These are phyloP conservation scores for Staurois parvus DNA, from an alignment of 2,797 vertebrate species.

Conservation along the genomic window DNA sequence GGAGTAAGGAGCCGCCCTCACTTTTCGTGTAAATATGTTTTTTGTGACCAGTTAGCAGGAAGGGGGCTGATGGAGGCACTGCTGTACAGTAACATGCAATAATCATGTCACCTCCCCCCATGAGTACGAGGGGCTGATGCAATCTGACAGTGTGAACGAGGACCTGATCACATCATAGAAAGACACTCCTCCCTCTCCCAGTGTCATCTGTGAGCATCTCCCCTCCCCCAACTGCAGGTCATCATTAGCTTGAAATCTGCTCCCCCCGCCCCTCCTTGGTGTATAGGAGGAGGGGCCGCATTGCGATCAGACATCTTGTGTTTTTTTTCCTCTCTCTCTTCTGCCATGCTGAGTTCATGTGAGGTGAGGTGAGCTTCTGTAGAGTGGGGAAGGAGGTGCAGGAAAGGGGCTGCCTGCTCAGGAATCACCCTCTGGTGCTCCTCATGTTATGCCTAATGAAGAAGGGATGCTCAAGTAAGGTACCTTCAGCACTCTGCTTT, in stretches of 20 bases:
- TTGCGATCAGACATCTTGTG: conserved; percentile 50
- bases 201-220: conserved; percentile 21
- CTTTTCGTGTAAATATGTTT: neutral
- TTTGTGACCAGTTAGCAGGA: neutral
- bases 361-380: conserved; percentile 55
- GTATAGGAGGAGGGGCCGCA: conserved; percentile 44
- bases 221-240: conserved; percentile 7
- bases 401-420: neutral
- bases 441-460: neutral
- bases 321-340: neutral
- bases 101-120: neutral
- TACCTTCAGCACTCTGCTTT: neutral
- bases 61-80: neutral
- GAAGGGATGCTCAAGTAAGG: neutral
- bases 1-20: neutral
- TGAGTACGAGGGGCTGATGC: conserved; percentile 40
- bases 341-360: conserved; percentile 52
- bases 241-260: conserved; percentile 16
- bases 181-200: conserved; percentile 1
- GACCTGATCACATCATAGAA: conserved; percentile 14
- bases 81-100: conserved; percentile 7
- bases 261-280: conserved; percentile 21
- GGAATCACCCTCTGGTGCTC: neutral
- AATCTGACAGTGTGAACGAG: conserved; percentile 45
- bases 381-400: conserved; percentile 23